phyloP scores from a whole-genome alignment of 92 coral and sea anemone species.

The Heteractis magnifica region DNA sequence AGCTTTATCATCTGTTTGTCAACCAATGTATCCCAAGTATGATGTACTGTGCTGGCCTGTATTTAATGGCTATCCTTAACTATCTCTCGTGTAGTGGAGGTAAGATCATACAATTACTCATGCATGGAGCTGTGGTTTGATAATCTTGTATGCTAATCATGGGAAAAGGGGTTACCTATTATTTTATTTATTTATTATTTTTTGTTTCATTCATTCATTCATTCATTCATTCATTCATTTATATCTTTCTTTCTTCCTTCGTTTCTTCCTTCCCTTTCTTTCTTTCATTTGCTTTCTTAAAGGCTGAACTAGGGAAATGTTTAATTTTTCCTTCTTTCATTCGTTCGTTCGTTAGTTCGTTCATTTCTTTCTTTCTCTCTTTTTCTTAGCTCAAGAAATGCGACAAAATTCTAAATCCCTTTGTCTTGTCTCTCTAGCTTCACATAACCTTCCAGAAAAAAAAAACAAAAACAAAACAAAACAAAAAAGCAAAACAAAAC shows the following conservation, averaged over 20 bases:
- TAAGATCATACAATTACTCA: neutral
- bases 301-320: neutral
- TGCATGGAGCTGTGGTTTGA: neutral
- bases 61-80: neutral
- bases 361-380: neutral
- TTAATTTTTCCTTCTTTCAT: neutral
- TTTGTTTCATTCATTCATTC: neutral
- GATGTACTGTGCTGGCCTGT: neutral
- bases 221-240: neutral
- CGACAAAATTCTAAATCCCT: neutral
- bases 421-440: neutral
- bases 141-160: neutral
- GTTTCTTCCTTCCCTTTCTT: neutral
- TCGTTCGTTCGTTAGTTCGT: neutral
- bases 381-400: neutral
- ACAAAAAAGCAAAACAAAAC: too few species aligned
- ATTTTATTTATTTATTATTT: neutral
- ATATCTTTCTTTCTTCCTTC: neutral
- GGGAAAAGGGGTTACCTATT: neutral
- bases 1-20: neutral
- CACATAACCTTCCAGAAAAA: too few species aligned
- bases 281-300: neutral
- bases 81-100: neutral
- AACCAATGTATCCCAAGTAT: conserved; percentile 6
- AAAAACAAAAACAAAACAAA: too few species aligned